phyloP scores from a whole-genome alignment of 2,113 vertebrate genomes.

The Hemiprocne comata region DNA sequence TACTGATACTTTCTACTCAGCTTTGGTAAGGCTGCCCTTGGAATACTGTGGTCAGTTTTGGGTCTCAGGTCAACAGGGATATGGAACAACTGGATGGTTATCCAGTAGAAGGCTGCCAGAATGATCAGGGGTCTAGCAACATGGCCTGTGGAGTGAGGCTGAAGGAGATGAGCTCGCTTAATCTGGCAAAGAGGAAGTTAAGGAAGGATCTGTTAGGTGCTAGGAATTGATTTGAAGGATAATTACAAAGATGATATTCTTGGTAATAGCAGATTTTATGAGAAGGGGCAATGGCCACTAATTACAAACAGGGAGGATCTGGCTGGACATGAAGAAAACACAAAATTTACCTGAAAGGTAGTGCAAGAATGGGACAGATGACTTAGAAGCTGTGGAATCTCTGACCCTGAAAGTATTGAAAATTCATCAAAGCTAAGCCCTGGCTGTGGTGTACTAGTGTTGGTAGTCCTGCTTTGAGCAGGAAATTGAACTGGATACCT shows the following conservation, averaged over 20 bases:
- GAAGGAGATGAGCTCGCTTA: neutral
- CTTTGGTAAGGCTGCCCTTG: neutral
- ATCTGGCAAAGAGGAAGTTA: neutral
- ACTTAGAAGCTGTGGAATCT: neutral
- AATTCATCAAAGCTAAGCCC: neutral
- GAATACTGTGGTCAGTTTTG: neutral
- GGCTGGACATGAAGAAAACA: neutral
- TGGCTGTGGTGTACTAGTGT: neutral
- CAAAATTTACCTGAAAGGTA: neutral
- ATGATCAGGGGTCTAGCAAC: neutral
- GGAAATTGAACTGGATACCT: neutral
- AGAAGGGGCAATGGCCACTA: neutral
- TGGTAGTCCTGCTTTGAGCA: neutral
- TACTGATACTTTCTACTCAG: neutral
- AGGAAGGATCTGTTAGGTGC: neutral
- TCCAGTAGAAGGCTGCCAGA: neutral
- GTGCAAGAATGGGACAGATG: neutral
- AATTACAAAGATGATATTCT: neutral
- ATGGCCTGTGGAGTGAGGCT: neutral
- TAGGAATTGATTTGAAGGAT: neutral
- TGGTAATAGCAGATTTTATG: neutral
- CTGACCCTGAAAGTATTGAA: neutral
- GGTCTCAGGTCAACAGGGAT: neutral
- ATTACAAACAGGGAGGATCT: neutral
- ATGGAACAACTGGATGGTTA: neutral